These are phyloP conservation scores for Lipophrys pholis DNA, from an alignment of 2,113 vertebrate genomes.

Conservation along the genomic window DNA sequence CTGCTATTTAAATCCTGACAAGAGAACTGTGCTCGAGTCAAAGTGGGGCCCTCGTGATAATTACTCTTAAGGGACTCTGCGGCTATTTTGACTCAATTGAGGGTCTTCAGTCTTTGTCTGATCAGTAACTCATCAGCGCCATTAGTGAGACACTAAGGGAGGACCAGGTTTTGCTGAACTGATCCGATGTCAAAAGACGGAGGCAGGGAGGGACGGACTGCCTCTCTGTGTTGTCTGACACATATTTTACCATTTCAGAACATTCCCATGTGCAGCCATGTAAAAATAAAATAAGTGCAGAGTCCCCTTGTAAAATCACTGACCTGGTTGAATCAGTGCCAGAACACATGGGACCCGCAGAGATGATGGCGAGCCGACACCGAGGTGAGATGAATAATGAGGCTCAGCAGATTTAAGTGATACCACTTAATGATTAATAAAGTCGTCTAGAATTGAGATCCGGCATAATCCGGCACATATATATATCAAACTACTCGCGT, in stretches of 20 bases:
- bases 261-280: conserved; percentile 7
- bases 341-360: conserved; percentile 31
- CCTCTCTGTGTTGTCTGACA: conserved; percentile 21
- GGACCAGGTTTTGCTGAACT: conserved; percentile 22
- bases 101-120: conserved; percentile 54
- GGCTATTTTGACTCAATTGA: conserved; percentile 47
- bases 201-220: conserved; percentile 13
- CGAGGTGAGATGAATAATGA: conserved; percentile 14
- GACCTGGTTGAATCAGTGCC: conserved; percentile 36
- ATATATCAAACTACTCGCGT: conserved; percentile 17
- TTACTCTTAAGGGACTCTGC: conserved; percentile 41
- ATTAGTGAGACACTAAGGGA: conserved; percentile 33
- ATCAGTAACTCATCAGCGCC: conserved; percentile 48
- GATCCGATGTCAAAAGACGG: conserved; percentile 18
- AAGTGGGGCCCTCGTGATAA: conserved; percentile 21
- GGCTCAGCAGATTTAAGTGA: conserved; percentile 55
- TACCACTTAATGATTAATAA: conserved; percentile 32
- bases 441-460: conserved; percentile 18
- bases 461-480: not conserved
- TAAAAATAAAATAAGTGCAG: conserved; percentile 15
- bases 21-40: conserved; percentile 38
- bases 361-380: conserved; percentile 9
- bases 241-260: not conserved
- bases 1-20: conserved; percentile 49
- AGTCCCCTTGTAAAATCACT: conserved; percentile 23